These are phyloP conservation scores for Chironomus tentans DNA, from an alignment of 2,888 invertebrate species.

Conservation along the genomic window DNA sequence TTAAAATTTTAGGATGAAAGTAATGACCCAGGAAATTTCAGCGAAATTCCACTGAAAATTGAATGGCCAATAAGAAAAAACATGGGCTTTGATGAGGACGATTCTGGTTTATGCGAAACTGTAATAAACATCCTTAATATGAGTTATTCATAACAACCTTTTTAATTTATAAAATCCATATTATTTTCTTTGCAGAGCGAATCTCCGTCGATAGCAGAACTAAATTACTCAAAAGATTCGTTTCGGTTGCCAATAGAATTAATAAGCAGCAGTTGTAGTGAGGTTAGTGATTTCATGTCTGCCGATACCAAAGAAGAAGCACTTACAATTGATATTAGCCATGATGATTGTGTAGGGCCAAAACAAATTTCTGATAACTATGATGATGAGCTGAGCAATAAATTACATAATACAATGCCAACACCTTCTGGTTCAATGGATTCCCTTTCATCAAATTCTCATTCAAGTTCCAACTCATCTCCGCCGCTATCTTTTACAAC, in stretches of 20 bases:
- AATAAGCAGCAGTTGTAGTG: slow-evolving; percentile 5
- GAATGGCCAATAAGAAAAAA: slow-evolving; percentile 15
- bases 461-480: slow-evolving; percentile 27
- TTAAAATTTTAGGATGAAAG: not conserved
- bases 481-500: slow-evolving; percentile 29
- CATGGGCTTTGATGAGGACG: slow-evolving; percentile 24
- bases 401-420: slow-evolving; percentile 26
- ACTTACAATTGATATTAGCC: not conserved
- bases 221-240: slow-evolving; percentile 30
- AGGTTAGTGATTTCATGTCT: slow-evolving; percentile 16
- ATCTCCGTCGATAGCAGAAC: slow-evolving; percentile 30
- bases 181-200: slow-evolving; percentile 29
- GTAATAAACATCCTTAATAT: no score
- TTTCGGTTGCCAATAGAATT: slow-evolving; percentile 30
- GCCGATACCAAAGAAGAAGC: not conserved
- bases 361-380: not conserved
- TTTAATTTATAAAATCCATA: no score
- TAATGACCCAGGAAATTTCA: not conserved
- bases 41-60: slow-evolving; percentile 11
- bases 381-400: slow-evolving; percentile 12
- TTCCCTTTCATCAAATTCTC: slow-evolving; percentile 31
- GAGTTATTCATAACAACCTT: no score
- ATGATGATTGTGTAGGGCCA: not conserved
- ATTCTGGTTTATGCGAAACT: slow-evolving; percentile 31
- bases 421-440: slow-evolving; percentile 32